Conservation (phyloP, 2,113 vertebrate genomes). For the Panthera leo region DNA sequence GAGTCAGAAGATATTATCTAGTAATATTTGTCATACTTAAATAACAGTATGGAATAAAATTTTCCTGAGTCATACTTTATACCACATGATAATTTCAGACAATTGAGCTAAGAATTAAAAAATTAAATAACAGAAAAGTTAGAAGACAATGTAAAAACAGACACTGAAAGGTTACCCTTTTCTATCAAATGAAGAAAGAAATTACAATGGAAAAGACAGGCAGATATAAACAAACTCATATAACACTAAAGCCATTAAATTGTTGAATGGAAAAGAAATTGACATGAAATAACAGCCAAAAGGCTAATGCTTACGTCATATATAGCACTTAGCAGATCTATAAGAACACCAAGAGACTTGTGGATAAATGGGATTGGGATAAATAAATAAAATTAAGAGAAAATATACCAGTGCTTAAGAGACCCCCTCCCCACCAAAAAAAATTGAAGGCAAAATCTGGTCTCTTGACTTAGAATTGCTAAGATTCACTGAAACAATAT, state of each 20-base stretch:
- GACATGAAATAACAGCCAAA: not conserved
- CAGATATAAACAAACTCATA: not conserved
- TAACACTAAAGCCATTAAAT: not conserved
- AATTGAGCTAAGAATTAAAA: not conserved
- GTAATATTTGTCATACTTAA: not conserved
- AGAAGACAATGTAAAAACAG: not conserved
- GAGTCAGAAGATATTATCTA: not conserved
- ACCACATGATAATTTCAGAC: not conserved
- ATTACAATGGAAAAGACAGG: not conserved
- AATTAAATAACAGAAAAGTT: not conserved
- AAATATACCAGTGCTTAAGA: not conserved
- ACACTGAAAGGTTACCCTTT: not conserved
- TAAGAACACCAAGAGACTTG: not conserved
- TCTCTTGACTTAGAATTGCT: not conserved
- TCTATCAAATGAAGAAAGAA: conserved; percentile 21
- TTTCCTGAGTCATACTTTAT: not conserved
- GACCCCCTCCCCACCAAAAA: not conserved
- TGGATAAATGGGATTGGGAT: not conserved
- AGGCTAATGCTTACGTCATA: not conserved
- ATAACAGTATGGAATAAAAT: not conserved
- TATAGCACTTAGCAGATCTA: not conserved
- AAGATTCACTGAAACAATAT: not conserved
- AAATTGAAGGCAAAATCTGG: not conserved
- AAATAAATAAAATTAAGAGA: not conserved
- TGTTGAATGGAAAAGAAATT: not conserved